Evolutionary conservation across 2,113 vertebrate genomes (phyloP).

Genomic region (Pollimyrus isidori): DNA sequence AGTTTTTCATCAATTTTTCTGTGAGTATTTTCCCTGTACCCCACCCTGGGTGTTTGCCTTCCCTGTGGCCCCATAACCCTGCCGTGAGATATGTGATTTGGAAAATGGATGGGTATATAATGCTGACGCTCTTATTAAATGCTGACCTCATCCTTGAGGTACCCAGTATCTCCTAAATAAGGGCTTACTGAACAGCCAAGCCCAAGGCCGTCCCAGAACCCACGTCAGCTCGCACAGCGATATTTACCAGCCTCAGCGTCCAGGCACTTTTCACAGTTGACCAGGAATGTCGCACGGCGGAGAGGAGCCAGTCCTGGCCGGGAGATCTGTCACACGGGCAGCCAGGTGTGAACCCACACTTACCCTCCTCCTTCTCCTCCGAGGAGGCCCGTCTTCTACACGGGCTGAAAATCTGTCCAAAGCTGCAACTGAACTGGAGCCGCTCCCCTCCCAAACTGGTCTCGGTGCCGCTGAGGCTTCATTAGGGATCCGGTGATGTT

Average conservation of each 20-base stretch:
- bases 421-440: constrained; percentile 11
- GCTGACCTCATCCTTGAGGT: neutral
- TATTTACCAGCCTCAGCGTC: neutral
- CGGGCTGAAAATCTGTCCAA: constrained; percentile 7
- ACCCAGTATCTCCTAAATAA: neutral
- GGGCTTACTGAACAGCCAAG: neutral
- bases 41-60: neutral
- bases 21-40: neutral
- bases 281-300: constrained; percentile 27
- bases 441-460: neutral
- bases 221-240: neutral
- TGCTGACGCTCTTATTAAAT: neutral
- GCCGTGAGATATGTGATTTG: neutral
- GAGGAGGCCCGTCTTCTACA: neutral
- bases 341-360: constrained; percentile 24
- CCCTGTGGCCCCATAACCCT: neutral
- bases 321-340: neutral
- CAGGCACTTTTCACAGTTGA: neutral
- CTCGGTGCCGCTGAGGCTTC: neutral
- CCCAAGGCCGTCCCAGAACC: neutral
- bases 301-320: constrained; percentile 30
- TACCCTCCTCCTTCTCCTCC: neutral
- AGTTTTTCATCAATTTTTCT: neutral
- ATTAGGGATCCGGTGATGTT: neutral
- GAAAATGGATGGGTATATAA: neutral